Conservation (phyloP, 2,113 vertebrate genomes). For the Erythrolamprus reginae region DNA sequence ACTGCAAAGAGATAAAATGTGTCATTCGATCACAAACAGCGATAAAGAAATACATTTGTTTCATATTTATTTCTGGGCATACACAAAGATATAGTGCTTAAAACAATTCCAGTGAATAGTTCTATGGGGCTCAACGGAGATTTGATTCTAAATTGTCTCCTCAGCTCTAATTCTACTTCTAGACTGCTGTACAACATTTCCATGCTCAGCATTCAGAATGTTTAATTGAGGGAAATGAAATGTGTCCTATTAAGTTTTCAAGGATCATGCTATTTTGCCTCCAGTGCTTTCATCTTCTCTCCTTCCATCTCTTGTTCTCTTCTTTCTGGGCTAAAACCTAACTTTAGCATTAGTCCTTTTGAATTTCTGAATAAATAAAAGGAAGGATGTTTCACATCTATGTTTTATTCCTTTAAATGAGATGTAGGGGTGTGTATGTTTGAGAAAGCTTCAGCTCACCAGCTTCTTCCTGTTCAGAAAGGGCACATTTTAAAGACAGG, state of each 20-base stretch:
- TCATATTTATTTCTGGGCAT: neutral
- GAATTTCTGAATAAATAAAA: neutral
- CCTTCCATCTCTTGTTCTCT: neutral
- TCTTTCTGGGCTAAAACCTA: neutral
- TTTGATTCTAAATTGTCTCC: neutral
- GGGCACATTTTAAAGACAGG: neutral
- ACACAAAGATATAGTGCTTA: neutral
- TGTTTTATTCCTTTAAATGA: neutral
- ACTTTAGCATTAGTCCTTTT: neutral
- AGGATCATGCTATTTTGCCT: neutral
- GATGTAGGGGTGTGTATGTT: neutral
- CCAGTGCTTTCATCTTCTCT: neutral
- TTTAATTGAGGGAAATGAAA: neutral
- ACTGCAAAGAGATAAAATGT: neutral
- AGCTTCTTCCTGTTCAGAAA: neutral
- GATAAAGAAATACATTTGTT: neutral
- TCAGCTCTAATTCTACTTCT: neutral
- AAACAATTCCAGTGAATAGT: neutral
- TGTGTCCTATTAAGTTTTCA: neutral
- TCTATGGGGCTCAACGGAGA: neutral
- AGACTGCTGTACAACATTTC: neutral
- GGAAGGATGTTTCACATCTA: neutral
- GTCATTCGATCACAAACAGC: neutral
- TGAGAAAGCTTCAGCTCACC: neutral
- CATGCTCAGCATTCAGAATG: neutral